These are phyloP conservation scores for Coreius guichenoti DNA, from an alignment of 2,797 vertebrate species.

Conservation along the genomic window DNA sequence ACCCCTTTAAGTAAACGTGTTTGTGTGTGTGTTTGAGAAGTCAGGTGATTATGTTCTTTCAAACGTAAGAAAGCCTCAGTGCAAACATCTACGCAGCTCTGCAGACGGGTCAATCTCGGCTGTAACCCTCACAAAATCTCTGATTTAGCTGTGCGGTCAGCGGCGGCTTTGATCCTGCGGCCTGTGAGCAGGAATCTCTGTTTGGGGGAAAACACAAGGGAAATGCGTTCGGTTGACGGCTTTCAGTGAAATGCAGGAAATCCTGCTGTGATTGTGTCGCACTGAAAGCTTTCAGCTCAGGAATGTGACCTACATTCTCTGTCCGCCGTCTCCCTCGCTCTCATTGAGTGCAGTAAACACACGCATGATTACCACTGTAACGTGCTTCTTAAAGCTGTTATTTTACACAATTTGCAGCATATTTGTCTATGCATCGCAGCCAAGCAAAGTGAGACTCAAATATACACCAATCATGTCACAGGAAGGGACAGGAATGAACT, in stretches of 20 bases:
- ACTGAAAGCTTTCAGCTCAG: conserved; percentile 75
- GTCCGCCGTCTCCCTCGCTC: not conserved
- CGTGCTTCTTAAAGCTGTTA: not conserved
- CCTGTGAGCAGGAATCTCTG: conserved; percentile 47
- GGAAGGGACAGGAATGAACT: not conserved
- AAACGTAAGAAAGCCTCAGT: not conserved
- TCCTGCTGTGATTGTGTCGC: conserved; percentile 74
- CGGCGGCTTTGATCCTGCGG: not conserved
- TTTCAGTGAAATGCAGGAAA: conserved; percentile 72
- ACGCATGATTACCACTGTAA: not conserved
- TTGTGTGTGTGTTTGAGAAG: not conserved
- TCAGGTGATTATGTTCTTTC: not conserved
- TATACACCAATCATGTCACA: not conserved
- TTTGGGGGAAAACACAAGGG: conserved; percentile 61
- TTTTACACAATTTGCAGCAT: not conserved
- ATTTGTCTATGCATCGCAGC: not conserved
- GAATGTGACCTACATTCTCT: conserved; percentile 81
- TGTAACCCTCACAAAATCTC: conserved; percentile 4
- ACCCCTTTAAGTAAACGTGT: not conserved
- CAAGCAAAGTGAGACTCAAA: not conserved
- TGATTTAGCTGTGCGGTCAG: not conserved
- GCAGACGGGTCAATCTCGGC: conserved; percentile 60
- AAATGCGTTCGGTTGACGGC: conserved; percentile 62
- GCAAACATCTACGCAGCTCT: conserved; percentile 50
- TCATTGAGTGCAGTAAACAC: not conserved